Percentiles rank a stretch among this genome's conserved stretches.
Conservation (phyloP, 2,888 invertebrate genomes). For the Callyntrura guangdongensis region DNA sequence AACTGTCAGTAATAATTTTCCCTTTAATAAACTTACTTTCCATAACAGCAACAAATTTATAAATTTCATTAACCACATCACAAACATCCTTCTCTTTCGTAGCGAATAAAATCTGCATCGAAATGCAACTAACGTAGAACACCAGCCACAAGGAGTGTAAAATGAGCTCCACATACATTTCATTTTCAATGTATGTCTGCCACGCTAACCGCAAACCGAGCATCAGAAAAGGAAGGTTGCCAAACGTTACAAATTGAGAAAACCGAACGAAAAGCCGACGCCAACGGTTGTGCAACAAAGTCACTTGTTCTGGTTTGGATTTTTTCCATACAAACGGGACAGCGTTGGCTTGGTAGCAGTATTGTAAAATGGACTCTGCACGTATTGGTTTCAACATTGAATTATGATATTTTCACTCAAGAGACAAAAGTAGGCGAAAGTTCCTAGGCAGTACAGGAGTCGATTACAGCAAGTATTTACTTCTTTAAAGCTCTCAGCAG, state of each 20-base stretch:
- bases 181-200: slow-evolving; percentile 23
- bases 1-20: no score
- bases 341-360: slow-evolving; percentile 38
- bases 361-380: slow-evolving; percentile 54
- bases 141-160: slow-evolving; percentile 45
- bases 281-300: slow-evolving; percentile 32
- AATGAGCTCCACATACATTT: slow-evolving; percentile 40
- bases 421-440: no score
- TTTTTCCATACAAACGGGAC: slow-evolving; percentile 48
- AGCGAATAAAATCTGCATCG: slow-evolving; percentile 34
- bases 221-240: slow-evolving; percentile 49
- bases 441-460: no score
- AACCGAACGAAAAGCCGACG: slow-evolving; percentile 26
- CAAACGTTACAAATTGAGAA: slow-evolving; percentile 50
- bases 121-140: slow-evolving; percentile 50
- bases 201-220: slow-evolving; percentile 6
- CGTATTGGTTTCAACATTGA: slow-evolving; percentile 21
- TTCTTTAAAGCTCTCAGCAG: no score
- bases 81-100: slow-evolving; percentile 53
- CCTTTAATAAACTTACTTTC: slow-evolving; percentile 46
- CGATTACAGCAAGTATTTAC: no score
- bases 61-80: slow-evolving; percentile 58
- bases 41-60: slow-evolving; percentile 59
- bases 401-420: no score
- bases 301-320: slow-evolving; percentile 12